Conservation (phyloP, 2,797 vertebrate species). For the Sebastes elongatus region DNA sequence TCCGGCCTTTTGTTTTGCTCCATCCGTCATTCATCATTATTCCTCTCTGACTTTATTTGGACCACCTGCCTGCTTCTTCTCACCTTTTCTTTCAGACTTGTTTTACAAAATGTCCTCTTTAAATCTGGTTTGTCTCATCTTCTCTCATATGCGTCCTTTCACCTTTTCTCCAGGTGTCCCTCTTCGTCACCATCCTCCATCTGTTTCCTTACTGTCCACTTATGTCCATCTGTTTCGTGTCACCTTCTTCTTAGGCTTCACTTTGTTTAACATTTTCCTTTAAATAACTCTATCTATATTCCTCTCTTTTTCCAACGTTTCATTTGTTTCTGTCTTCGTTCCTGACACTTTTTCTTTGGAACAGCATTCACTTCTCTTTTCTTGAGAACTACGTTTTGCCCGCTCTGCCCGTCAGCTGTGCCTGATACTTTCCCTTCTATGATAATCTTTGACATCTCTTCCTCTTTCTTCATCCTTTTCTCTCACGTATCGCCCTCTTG, state of each 20-base stretch:
- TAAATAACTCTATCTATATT: constrained; percentile 6
- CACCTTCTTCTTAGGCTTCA: constrained; percentile 18
- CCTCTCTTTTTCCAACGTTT: neutral
- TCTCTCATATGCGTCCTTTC: neutral
- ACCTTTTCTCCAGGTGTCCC: constrained; percentile 2
- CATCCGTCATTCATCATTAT: constrained; percentile 9
- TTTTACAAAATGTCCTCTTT: neutral
- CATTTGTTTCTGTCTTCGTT: constrained; percentile 13
- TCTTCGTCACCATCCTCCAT: neutral
- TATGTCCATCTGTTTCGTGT: constrained; percentile 48
- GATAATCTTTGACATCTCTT: constrained; percentile 13
- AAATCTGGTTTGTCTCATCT: constrained; percentile 31
- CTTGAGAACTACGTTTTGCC: neutral
- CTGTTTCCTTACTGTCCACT: neutral
- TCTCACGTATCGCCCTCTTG: neutral
- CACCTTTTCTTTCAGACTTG: neutral
- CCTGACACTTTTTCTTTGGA: constrained; percentile 1
- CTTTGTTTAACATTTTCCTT: constrained; percentile 47
- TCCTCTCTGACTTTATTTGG: neutral
- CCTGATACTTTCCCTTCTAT: neutral
- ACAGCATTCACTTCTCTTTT: neutral
- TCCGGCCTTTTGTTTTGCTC: neutral
- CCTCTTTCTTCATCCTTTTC: neutral
- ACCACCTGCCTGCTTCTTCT: neutral
- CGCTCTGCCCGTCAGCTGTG: neutral